Evolutionary conservation across 2,797 vertebrate species (phyloP), one percentile per base, ranked within the genome.

Genomic region (Rhodeus uyekii): DNA sequence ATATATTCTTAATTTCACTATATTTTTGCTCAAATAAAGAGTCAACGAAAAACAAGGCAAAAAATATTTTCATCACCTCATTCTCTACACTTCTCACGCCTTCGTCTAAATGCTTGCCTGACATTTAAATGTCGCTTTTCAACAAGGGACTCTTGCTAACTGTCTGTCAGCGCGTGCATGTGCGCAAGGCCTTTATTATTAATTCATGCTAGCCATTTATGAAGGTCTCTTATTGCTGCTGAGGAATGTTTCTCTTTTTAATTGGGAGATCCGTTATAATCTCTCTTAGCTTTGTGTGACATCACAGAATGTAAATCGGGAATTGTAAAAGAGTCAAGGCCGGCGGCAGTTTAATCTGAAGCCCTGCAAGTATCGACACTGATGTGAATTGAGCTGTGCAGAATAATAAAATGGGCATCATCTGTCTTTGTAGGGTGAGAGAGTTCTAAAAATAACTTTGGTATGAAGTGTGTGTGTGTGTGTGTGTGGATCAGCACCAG

Each of bases 51-150:
- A 63, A 8, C 29, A 63, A 63, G 5, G 27, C 29, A 34, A 32
- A 32, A n/a, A 6, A 34, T 16, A 7, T 16, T 44, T 69, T 27
- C 1, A 3, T 22, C 7, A 24, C 16, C 44, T 78, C 58, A 24
- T 63, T 65, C 8, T 64, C 34, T 46, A 78, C 27, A 63, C 60
- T 42, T 81, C 55, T 85, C 67, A 77, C 61, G 78, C 58, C 58
- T 36, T 63, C 19, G 44, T 65, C 67, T 80, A 78, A 85, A 81
- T 60, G 9, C 69, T 55, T 1, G 3, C 39, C 39, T 85, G 74
- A 65, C 79, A 78, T 85, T 85, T 85, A 85, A 85, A 85, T 85
- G 83, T 78, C 75, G n/a, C 60, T 39, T 44, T 78, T 72, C 60
- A 72, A n/a, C 46, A 55, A 38, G 83, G 83, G 79, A 85, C 58